Conservation (phyloP, 2,113 vertebrate genomes). For the Microcebus lehilahytsara region DNA sequence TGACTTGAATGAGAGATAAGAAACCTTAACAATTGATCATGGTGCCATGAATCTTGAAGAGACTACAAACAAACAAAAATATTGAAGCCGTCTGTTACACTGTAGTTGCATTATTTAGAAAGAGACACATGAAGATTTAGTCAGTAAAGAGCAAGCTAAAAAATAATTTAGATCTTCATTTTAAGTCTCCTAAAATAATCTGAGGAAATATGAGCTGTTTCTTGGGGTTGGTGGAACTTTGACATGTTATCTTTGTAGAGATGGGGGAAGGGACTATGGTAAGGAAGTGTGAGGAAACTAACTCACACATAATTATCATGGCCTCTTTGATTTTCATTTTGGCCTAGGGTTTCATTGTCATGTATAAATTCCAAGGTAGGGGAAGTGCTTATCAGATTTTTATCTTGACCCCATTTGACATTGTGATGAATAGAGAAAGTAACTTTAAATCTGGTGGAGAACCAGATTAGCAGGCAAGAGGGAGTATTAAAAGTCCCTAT, state of each 20-base stretch:
- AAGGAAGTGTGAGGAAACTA: background rate
- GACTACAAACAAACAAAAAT: background rate
- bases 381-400: background rate
- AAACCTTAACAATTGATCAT: background rate
- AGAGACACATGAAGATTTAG: background rate
- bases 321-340: constrained; percentile 17
- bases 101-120: background rate
- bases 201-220: background rate
- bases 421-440: background rate
- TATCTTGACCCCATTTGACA: background rate
- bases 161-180: background rate
- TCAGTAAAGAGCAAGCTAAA: background rate
- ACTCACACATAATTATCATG: background rate
- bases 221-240: background rate
- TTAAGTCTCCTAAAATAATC: background rate
- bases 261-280: background rate
- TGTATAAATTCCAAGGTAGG: background rate
- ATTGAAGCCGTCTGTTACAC: background rate
- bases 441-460: background rate
- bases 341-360: background rate
- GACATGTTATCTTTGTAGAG: background rate
- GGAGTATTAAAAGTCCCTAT: background rate
- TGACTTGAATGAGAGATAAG: background rate
- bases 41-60: background rate
- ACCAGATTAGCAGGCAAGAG: background rate